Conservation (phyloP, 2,888 invertebrate species). For the Carpatolechia fugitivella region DNA sequence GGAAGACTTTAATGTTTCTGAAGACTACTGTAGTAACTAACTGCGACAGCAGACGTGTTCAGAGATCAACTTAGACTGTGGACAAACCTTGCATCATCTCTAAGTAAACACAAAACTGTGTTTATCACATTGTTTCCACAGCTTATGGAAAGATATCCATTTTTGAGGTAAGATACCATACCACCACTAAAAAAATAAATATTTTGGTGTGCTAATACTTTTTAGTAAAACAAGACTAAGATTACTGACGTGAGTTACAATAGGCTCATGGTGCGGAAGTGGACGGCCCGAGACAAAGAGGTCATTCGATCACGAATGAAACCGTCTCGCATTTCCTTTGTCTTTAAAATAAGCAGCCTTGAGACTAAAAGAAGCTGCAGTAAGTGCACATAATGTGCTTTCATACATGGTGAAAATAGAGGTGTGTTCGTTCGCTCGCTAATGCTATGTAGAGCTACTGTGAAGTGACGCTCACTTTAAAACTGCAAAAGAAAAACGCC, state of each 20-base stretch:
- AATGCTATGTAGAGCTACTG: no score
- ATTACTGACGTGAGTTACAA: conserved; percentile 34
- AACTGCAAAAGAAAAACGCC: no score
- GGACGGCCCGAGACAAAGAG: conserved; percentile 31
- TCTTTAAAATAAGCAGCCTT: conserved; percentile 21
- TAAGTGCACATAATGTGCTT: conserved; percentile 7
- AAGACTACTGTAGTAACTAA: background rate
- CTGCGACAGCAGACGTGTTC: conserved; percentile 10
- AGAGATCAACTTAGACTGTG: conserved; percentile 22
- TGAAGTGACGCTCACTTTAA: no score
- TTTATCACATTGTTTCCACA: conserved; percentile 35
- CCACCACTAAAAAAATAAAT: conserved; percentile 59
- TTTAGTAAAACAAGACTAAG: conserved; percentile 50
- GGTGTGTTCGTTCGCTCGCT: background rate
- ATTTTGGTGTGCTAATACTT: conserved; percentile 76
- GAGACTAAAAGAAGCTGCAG: background rate
- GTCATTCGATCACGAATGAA: conserved; percentile 9
- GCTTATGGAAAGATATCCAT: conserved; percentile 35
- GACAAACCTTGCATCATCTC: conserved; percentile 6
- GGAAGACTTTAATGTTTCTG: conserved; percentile 10
- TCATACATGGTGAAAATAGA: no score
- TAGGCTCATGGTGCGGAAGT: conserved; percentile 26
- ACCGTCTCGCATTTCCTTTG: conserved; percentile 18
- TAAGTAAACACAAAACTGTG: background rate
- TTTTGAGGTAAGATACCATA: conserved; percentile 39